Conservation (phyloP, 1,140 invertebrate genomes). For the Sipha flava region DNA sequence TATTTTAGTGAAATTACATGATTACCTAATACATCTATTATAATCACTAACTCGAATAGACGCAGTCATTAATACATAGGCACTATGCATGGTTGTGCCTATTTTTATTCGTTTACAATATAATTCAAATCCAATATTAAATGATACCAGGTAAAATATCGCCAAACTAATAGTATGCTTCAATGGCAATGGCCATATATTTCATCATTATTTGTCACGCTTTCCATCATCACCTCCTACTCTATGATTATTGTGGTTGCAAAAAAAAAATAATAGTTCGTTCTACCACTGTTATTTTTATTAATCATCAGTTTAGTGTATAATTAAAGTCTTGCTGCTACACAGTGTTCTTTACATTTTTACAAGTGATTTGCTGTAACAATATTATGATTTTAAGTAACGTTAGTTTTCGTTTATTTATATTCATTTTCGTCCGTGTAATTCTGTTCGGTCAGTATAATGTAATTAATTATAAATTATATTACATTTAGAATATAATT, state of each 20-base stretch:
- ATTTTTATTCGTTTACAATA: background rate
- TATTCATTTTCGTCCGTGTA: background rate
- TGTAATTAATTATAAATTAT: background rate
- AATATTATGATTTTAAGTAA: background rate
- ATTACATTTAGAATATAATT: background rate
- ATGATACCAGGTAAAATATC: background rate
- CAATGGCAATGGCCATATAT: background rate
- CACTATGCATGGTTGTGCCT: background rate
- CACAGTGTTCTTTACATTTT: background rate
- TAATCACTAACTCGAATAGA: background rate
- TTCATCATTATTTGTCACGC: constrained; percentile 19
- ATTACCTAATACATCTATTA: background rate
- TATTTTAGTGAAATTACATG: background rate
- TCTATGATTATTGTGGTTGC: background rate
- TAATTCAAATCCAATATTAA: background rate
- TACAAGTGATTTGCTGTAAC: background rate
- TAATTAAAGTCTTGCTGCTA: background rate
- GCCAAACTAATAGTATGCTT: constrained; percentile 1
- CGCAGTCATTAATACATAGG: background rate
- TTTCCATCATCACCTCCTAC: constrained; percentile 15
- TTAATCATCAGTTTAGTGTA: background rate
- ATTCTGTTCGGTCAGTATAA: constrained; percentile 4
- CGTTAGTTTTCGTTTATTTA: background rate
- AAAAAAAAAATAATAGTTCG: background rate
- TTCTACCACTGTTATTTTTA: background rate